Conservation (phyloP, 2,888 invertebrate genomes). For the Agrilus cyanescens region DNA sequence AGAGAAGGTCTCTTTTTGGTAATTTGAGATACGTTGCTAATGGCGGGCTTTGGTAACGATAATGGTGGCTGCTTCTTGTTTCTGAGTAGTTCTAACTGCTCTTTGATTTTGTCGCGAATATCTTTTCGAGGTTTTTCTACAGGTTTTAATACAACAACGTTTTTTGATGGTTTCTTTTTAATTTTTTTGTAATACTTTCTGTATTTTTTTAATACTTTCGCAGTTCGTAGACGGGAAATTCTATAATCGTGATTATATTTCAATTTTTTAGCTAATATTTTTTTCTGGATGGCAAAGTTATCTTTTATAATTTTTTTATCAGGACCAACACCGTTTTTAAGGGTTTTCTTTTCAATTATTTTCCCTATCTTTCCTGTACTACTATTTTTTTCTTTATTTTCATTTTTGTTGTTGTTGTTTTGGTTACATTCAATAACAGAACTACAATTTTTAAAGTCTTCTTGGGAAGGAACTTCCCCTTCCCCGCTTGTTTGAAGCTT, state of each 20-base stretch:
- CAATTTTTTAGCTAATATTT: too few species aligned
- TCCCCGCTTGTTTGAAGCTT: slow-evolving; percentile 14
- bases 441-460: too few species aligned
- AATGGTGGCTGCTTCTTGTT: slow-evolving; percentile 8
- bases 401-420: neutral
- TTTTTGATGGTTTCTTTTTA: neutral
- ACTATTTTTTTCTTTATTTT: slow-evolving; percentile 1
- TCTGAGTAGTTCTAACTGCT: slow-evolving; percentile 19
- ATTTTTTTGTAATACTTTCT: neutral
- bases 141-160: too few species aligned
- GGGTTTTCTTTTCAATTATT: too few species aligned
- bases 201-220: too few species aligned
- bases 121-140: slow-evolving; percentile 16
- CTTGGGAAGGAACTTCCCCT: too few species aligned
- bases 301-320: too few species aligned
- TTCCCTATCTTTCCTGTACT: neutral
- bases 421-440: neutral
- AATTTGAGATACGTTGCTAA: neutral
- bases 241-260: too few species aligned
- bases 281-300: too few species aligned
- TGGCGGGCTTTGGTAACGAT: neutral
- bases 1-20: neutral
- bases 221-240: too few species aligned
- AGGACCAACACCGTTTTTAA: too few species aligned
- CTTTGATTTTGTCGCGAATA: slow-evolving; percentile 17